Evolutionary conservation across 1,140 invertebrate genomes (phyloP).

Genomic region (Diorhabda elongata): DNA sequence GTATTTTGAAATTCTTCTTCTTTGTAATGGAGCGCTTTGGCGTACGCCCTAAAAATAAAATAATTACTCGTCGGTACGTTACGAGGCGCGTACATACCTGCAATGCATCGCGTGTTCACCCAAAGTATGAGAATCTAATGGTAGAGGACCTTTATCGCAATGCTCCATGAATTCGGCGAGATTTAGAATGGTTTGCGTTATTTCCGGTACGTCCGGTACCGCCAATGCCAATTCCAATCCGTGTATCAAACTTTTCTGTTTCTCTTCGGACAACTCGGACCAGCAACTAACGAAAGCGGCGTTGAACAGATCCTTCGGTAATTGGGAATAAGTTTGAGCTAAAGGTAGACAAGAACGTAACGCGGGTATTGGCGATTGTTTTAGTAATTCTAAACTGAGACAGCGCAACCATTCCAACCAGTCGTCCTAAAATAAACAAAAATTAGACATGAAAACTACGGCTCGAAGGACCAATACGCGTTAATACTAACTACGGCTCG

Average conservation of each 20-base stretch:
- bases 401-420: conserved; percentile 96
- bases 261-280: conserved; percentile 83
- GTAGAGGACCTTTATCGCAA: conserved; percentile 92
- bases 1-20: conserved; percentile 87
- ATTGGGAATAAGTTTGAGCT: conserved; percentile 89
- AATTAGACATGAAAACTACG: neutral
- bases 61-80: neutral
- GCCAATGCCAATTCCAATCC: conserved; percentile 86
- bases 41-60: conserved; percentile 62
- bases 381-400: conserved; percentile 88
- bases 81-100: conserved; percentile 54
- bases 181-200: conserved; percentile 96
- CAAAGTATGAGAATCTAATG: conserved; percentile 78
- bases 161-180: conserved; percentile 99
- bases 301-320: conserved; percentile 94
- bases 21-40: conserved; percentile 98
- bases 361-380: conserved; percentile 92
- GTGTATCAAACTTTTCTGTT: conserved; percentile 82
- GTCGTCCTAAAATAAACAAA: conserved; percentile 63
- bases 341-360: conserved; percentile 86
- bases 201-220: conserved; percentile 91
- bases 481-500: neutral
- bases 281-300: conserved; percentile 98
- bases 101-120: conserved; percentile 80
- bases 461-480: no score